A percentile compares a stretch with the other conserved stretches of the same genome.
phyloP scores from a whole-genome alignment of 2,113 vertebrate genomes.

The Proterorhinus semilunaris region DNA sequence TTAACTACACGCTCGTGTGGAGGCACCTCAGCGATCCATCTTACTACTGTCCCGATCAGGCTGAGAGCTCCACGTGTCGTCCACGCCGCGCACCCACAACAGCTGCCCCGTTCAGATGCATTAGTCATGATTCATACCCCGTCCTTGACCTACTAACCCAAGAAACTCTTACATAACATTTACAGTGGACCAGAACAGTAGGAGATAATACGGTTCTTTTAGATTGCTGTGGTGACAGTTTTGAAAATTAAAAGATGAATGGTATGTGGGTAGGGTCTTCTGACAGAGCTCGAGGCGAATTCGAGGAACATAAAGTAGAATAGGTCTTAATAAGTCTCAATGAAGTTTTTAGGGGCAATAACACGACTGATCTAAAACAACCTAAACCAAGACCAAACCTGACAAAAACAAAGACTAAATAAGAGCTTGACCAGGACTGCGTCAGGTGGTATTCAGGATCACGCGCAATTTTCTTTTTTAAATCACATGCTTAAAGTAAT shows the following conservation, averaged over 20 bases:
- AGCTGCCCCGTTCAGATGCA: slow-evolving; percentile 10
- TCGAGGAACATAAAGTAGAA: too few relatives aligned
- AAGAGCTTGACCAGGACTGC: too few relatives aligned
- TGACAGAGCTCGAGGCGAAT: too few relatives aligned
- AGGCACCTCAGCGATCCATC: slow-evolving; percentile 24
- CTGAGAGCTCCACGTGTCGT: slow-evolving; percentile 17
- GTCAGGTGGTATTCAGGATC: too few relatives aligned
- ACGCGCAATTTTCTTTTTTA: too few relatives aligned
- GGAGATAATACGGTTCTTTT: not conserved
- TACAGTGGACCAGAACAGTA: not conserved
- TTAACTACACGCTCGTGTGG: slow-evolving; percentile 28
- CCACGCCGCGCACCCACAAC: slow-evolving; percentile 23
- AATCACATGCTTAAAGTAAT: too few relatives aligned
- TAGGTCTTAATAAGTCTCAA: too few relatives aligned
- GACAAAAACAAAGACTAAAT: too few relatives aligned
- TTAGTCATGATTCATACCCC: slow-evolving; percentile 24
- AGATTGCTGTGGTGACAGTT: not conserved
- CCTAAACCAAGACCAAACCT: too few relatives aligned
- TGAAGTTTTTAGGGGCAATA: too few relatives aligned
- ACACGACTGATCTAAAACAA: too few relatives aligned
- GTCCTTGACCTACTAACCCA: slow-evolving; percentile 45
- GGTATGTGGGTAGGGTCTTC: not conserved
- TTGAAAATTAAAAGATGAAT: not conserved
- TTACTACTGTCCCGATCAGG: slow-evolving; percentile 28
- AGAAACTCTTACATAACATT: slow-evolving; percentile 11